Evolutionary conservation across 2,113 vertebrate genomes (phyloP).

Genomic region (Psephotus haematonotus): DNA sequence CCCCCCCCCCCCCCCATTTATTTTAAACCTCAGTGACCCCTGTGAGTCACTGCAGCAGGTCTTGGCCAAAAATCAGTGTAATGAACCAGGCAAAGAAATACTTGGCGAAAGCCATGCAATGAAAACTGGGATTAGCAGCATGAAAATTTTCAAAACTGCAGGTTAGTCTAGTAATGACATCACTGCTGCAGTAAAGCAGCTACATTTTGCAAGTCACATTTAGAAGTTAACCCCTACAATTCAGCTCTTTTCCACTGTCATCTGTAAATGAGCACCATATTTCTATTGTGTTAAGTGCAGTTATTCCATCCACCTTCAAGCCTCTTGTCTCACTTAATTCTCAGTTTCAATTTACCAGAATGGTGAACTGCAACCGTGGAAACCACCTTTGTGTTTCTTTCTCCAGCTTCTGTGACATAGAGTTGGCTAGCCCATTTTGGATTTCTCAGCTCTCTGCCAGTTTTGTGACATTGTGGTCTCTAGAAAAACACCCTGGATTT

Average conservation of each 20-base stretch:
- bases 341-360: not conserved
- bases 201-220: not conserved
- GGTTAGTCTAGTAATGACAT: constrained; percentile 21
- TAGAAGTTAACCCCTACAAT: not conserved
- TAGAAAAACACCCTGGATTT: not conserved
- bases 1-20: not conserved
- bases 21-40: constrained; percentile 61
- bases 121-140: constrained; percentile 36
- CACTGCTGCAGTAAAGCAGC: constrained; percentile 15
- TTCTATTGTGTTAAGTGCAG: not conserved
- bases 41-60: constrained; percentile 57
- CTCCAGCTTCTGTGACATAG: not conserved
- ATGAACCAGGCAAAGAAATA: constrained; percentile 31
- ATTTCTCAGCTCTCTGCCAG: not conserved
- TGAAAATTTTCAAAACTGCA: constrained; percentile 23
- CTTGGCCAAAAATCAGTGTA: constrained; percentile 21
- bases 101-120: constrained; percentile 33
- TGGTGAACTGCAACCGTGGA: not conserved
- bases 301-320: not conserved
- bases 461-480: not conserved
- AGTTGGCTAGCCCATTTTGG: not conserved
- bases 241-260: not conserved
- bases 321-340: not conserved
- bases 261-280: not conserved
- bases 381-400: not conserved